A percentile compares a stretch with the other conserved stretches of the same genome.
These are phyloP conservation scores for Tetraneura akinire DNA, from an alignment of 1,140 invertebrate genomes.

Conservation along the genomic window DNA sequence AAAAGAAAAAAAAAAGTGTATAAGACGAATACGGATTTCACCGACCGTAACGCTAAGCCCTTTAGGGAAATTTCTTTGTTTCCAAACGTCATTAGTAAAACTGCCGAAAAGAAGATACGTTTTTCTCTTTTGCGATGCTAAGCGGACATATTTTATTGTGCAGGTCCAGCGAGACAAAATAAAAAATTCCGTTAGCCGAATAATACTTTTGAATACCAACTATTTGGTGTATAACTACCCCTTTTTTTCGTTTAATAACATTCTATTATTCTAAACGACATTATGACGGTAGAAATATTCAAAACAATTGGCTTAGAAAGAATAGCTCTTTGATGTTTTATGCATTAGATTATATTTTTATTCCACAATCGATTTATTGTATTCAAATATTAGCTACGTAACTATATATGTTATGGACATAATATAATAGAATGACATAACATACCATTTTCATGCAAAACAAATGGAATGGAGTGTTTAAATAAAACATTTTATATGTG, in stretches of 20 bases:
- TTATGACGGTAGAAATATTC: conserved; percentile 26
- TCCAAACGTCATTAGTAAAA: conserved; percentile 45
- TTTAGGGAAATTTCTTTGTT: conserved; percentile 51
- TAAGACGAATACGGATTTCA: conserved; percentile 42
- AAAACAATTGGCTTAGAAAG: conserved; percentile 25
- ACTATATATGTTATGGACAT: no score
- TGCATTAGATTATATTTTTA: conserved; percentile 7
- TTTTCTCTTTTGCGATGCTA: conserved; percentile 20
- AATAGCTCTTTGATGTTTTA: conserved; percentile 19
- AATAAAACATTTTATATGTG: no score
- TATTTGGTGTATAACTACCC: conserved; percentile 37
- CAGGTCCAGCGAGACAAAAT: conserved; percentile 21
- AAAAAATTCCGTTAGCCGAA: neutral
- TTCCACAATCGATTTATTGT: conserved; percentile 3
- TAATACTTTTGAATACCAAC: conserved; percentile 45
- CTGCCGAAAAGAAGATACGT: conserved; percentile 47
- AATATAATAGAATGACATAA: no score
- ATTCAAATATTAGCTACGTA: no score
- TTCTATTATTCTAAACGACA: neutral
- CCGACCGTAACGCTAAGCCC: conserved; percentile 34
- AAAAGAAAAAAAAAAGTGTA: conserved; percentile 34
- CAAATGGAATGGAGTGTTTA: no score
- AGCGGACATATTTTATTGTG: conserved; percentile 38
- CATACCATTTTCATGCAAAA: no score
- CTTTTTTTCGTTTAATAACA: conserved; percentile 13